A percentile compares a stretch with the other conserved stretches of the same genome.
These are phyloP conservation scores for Polia nebulosa DNA, from an alignment of 2,888 invertebrate species.

Conservation along the genomic window DNA sequence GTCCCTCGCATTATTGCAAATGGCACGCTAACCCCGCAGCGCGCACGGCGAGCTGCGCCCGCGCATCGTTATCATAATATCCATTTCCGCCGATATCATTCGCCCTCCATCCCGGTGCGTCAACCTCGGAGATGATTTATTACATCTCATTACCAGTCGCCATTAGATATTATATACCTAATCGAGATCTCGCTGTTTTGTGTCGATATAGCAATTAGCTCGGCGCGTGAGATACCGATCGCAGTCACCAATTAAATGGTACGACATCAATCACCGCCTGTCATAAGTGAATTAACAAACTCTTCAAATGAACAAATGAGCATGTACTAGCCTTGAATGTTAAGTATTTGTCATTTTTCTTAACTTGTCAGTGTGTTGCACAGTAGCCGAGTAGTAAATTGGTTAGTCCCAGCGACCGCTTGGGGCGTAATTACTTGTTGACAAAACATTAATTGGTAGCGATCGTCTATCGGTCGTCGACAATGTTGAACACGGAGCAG, in stretches of 20 bases:
- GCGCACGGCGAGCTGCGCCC: slow-evolving; percentile 66
- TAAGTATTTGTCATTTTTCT: slow-evolving; percentile 63
- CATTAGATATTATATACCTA: slow-evolving; percentile 74
- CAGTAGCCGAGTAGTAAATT: slow-evolving; percentile 54
- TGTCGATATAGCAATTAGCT: slow-evolving; percentile 65
- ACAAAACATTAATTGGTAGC: slow-evolving; percentile 67
- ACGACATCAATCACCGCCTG: slow-evolving; percentile 76
- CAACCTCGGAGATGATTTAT: slow-evolving; percentile 79
- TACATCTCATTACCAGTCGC: slow-evolving; percentile 74
- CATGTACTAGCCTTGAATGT: slow-evolving; percentile 66
- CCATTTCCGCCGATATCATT: slow-evolving; percentile 81
- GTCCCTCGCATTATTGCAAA: slow-evolving; percentile 64
- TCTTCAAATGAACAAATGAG: slow-evolving; percentile 64
- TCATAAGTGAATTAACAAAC: slow-evolving; percentile 68
- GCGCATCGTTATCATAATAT: slow-evolving; percentile 81
- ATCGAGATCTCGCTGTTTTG: slow-evolving; percentile 70
- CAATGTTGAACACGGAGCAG: slow-evolving; percentile 62
- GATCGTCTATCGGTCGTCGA: slow-evolving; percentile 63
- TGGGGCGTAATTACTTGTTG: slow-evolving; percentile 65
- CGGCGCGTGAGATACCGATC: slow-evolving; percentile 69
- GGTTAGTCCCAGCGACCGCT: slow-evolving; percentile 55
- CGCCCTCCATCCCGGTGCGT: slow-evolving; percentile 69
- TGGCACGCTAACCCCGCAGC: slow-evolving; percentile 63
- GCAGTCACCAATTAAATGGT: slow-evolving; percentile 72
- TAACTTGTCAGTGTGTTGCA: slow-evolving; percentile 50